phyloP scores from a whole-genome alignment of 1,140 invertebrate species.

The Cecropterus lyciades region DNA sequence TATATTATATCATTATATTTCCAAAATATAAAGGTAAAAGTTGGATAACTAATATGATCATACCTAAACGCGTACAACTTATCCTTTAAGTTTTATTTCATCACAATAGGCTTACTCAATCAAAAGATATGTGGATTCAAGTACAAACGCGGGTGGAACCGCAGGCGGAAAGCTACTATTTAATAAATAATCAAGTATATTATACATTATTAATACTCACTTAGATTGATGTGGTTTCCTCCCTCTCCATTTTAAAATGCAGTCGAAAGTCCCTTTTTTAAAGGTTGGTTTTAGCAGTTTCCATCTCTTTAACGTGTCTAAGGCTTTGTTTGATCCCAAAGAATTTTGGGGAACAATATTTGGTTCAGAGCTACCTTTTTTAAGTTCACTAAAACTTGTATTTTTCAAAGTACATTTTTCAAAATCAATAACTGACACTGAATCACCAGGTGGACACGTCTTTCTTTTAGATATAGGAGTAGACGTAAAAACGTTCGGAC shows the following conservation, averaged over 20 bases:
- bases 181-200: not conserved
- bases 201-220: conserved; percentile 45
- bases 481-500: conserved; percentile 63
- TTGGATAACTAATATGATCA: too few species aligned
- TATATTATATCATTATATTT: too few species aligned
- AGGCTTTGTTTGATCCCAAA: conserved; percentile 55
- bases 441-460: conserved; percentile 60
- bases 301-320: conserved; percentile 63
- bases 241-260: conserved; percentile 69
- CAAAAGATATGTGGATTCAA: not conserved
- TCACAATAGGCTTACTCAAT: not conserved
- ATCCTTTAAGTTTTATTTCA: not conserved
- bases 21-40: too few species aligned
- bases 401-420: conserved; percentile 64
- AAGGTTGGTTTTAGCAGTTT: conserved; percentile 70
- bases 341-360: conserved; percentile 61
- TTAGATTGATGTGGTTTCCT: conserved; percentile 60
- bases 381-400: conserved; percentile 59
- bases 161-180: not conserved
- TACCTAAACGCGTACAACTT: too few species aligned
- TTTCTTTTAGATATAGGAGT: conserved; percentile 72
- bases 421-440: conserved; percentile 62
- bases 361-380: conserved; percentile 72
- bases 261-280: conserved; percentile 72
- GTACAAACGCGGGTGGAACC: not conserved